Evolutionary conservation across 2,888 invertebrate genomes (phyloP).

Genomic region (Cyrtodaria siliqua): DNA sequence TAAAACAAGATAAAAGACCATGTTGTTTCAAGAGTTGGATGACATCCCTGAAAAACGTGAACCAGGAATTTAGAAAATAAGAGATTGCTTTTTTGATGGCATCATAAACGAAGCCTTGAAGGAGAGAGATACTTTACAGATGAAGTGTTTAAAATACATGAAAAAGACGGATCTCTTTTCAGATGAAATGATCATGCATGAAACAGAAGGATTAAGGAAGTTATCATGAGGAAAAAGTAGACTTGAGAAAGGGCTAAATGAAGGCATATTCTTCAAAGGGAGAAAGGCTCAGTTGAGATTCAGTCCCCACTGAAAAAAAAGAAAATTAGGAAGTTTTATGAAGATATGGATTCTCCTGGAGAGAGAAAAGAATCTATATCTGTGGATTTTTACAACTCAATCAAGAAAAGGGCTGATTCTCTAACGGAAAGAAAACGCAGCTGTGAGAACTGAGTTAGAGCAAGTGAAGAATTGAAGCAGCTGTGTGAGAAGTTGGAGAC

Average conservation of each 20-base stretch:
- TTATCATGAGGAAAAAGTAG: slow-evolving; percentile 57
- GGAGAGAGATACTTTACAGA: slow-evolving; percentile 79
- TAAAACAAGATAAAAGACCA: slow-evolving; percentile 78
- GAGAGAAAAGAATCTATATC: slow-evolving; percentile 78
- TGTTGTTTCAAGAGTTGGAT: slow-evolving; percentile 75
- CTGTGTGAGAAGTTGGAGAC: slow-evolving; percentile 38
- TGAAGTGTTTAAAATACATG: slow-evolving; percentile 73
- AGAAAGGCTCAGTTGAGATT: slow-evolving; percentile 68
- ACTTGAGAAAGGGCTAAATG: slow-evolving; percentile 55
- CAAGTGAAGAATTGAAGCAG: slow-evolving; percentile 38
- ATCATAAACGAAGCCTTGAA: slow-evolving; percentile 78
- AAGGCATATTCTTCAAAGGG: slow-evolving; percentile 69
- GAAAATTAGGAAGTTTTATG: slow-evolving; percentile 60
- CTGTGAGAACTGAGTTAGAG: slow-evolving; percentile 46
- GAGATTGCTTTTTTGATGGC: slow-evolving; percentile 77
- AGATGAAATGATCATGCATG: slow-evolving; percentile 59
- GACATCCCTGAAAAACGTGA: slow-evolving; percentile 76
- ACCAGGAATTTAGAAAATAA: slow-evolving; percentile 69
- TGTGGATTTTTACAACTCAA: slow-evolving; percentile 74
- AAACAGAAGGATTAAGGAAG: slow-evolving; percentile 53
- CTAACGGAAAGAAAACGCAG: slow-evolving; percentile 66
- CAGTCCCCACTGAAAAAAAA: slow-evolving; percentile 68
- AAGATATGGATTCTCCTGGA: slow-evolving; percentile 74
- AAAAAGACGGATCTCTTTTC: slow-evolving; percentile 57
- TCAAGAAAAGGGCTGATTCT: slow-evolving; percentile 73